These are phyloP conservation scores for Cranoglanis bouderius DNA, from an alignment of 2,113 vertebrate species.

Conservation along the genomic window DNA sequence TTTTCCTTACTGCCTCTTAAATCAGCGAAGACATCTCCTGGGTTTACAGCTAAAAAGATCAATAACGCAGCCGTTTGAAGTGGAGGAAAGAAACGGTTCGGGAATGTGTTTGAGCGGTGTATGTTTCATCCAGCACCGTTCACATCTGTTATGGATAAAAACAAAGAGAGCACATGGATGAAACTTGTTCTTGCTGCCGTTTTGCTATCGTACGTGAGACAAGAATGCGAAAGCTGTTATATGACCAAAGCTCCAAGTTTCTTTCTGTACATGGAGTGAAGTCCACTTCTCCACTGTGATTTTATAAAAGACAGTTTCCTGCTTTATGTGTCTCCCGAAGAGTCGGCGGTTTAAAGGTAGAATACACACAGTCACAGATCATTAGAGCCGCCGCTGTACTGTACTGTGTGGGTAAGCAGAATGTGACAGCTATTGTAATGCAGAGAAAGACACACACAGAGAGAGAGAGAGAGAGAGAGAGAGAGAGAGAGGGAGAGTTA, in stretches of 20 bases:
- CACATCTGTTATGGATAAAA: slow-evolving; percentile 24
- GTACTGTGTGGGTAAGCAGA: slow-evolving; percentile 26
- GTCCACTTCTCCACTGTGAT: background rate
- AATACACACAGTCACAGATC: slow-evolving; percentile 34
- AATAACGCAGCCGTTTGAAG: slow-evolving; percentile 42
- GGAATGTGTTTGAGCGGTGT: slow-evolving; percentile 31
- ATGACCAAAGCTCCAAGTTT: background rate
- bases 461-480: background rate
- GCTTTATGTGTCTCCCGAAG: slow-evolving; percentile 2
- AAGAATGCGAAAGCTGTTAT: slow-evolving; percentile 11
- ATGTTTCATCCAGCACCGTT: slow-evolving; percentile 13
- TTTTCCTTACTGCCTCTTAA: slow-evolving; percentile 18
- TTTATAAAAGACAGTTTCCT: background rate
- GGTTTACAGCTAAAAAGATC: slow-evolving; percentile 41
- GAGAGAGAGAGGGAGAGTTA: background rate
- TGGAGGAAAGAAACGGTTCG: slow-evolving; percentile 29
- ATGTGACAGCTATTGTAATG: slow-evolving; percentile 26
- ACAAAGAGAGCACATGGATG: slow-evolving; percentile 18
- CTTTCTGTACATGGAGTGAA: background rate
- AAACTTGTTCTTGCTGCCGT: slow-evolving; percentile 22
- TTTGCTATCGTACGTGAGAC: background rate
- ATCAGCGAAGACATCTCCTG: slow-evolving; percentile 22
- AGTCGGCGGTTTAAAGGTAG: slow-evolving; percentile 28
- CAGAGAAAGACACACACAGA: background rate
- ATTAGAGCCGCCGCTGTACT: slow-evolving; percentile 30